Evolutionary conservation across 2,888 invertebrate species (phyloP).

Genomic region (Drosophila merina): DNA sequence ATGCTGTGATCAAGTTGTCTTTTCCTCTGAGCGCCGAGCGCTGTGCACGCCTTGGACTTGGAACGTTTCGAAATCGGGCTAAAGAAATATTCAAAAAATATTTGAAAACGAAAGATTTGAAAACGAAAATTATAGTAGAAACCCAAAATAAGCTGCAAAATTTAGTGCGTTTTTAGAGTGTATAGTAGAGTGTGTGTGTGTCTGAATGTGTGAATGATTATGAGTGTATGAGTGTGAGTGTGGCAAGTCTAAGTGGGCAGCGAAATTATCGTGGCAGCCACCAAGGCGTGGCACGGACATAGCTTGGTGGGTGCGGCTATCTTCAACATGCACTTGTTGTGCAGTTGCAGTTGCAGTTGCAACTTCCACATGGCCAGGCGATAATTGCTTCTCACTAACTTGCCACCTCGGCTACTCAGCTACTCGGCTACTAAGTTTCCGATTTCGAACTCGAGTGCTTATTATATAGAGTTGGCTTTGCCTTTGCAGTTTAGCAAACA

Average conservation of each 20-base stretch:
- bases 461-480: neutral
- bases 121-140: slow-evolving; percentile 9
- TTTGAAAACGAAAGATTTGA: slow-evolving; percentile 11
- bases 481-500: slow-evolving; percentile 14
- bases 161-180: slow-evolving; percentile 8
- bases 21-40: slow-evolving; percentile 79
- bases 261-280: slow-evolving; percentile 44
- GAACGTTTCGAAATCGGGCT: slow-evolving; percentile 58
- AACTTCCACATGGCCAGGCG: slow-evolving; percentile 14
- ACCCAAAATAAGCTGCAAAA: slow-evolving; percentile 5
- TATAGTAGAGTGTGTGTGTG: slow-evolving; percentile 6
- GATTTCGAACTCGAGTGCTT: slow-evolving; percentile 10
- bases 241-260: slow-evolving; percentile 58
- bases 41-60: slow-evolving; percentile 76
- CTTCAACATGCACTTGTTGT: slow-evolving; percentile 47
- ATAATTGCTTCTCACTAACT: slow-evolving; percentile 58
- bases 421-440: neutral
- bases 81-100: slow-evolving; percentile 19
- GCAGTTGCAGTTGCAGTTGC: slow-evolving; percentile 40
- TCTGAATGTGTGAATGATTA: neutral
- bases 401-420: neutral
- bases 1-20: slow-evolving; percentile 78
- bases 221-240: slow-evolving; percentile 14
- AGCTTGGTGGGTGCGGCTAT: slow-evolving; percentile 33
- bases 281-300: slow-evolving; percentile 54